Evolutionary conservation across 2,797 vertebrate species (phyloP), one percentile per base, ranked within the genome.

Genomic region (Sebastiscus albofasciatus): DNA sequence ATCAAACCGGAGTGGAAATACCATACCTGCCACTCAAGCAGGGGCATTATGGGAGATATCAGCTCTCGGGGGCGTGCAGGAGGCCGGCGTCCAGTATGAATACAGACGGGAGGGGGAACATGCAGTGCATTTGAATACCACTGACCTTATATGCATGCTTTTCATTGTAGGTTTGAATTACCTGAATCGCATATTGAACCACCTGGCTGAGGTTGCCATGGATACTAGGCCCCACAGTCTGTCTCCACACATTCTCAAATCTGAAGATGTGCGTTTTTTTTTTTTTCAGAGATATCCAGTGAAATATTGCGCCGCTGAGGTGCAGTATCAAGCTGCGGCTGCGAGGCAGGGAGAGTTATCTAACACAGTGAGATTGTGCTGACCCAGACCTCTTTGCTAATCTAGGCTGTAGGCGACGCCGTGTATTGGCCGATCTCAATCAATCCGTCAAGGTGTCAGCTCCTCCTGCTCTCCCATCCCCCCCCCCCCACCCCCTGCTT

Each of bases 131-230:
- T 91, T 94, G 86, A 94, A 94, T 93, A 91, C 79, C 75, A 33
- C 70, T 89, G 92, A 94, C 92, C 91, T 93, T 90, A 93, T 86
- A 75, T 84, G 86, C 89, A 88, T 88, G 90, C 85, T 92, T 90
- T 90, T 93, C 87, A 89, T 88, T 73, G 80, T 59, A 65, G 70
- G 36, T 80, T 87, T 80, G 88, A 91, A 92, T 91, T 92, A 94
- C 92, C 93, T 92, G 93, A 88, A 88, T 90, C 60, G 80, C 92
- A 93, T 91, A 89, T 89, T 89, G 89, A 94, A 90, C 90, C 87
- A 93, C 92, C 91, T 95, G 91, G 87, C 65, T 75, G 77, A 6
- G 86, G 94, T 95, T 94, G 91, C 94, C 92, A 94, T 95, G 94
- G 94, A 88, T 90, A 94, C 94, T 46, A 39, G 81, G 71, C 88